phyloP scores from a whole-genome alignment of 2,113 vertebrate species.

The Platichthys flesus region DNA sequence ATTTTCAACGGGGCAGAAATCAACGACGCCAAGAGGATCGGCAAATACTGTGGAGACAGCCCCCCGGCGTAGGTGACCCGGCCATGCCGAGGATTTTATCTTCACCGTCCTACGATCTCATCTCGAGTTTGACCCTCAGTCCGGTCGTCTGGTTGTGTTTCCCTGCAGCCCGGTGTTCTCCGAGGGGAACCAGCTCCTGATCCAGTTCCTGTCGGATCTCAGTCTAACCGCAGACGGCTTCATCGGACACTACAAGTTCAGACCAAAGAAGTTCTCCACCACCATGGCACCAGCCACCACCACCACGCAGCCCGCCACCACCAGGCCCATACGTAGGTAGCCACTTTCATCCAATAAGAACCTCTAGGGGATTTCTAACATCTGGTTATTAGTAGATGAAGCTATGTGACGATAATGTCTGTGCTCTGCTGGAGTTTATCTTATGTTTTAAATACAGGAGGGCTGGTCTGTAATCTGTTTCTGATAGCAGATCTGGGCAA shows the following conservation, averaged over 20 bases:
- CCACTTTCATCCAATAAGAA: constrained; percentile 48
- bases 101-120: background rate
- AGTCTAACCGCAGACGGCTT: constrained; percentile 98
- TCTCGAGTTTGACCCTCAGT: constrained; percentile 19
- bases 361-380: background rate
- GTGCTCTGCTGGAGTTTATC: constrained; percentile 5
- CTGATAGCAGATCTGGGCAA: too few species aligned
- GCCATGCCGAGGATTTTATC: constrained; percentile 14
- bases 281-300: constrained; percentile 85
- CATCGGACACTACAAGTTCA: constrained; percentile 96
- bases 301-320: constrained; percentile 82
- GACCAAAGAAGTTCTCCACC: constrained; percentile 89
- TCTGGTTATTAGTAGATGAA: constrained; percentile 39
- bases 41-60: constrained; percentile 96
- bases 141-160: constrained; percentile 25
- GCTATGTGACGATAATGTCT: constrained; percentile 7
- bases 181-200: constrained; percentile 91
- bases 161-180: constrained; percentile 91
- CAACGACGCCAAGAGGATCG: constrained; percentile 94
- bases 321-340: constrained; percentile 89
- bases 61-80: constrained; percentile 91
- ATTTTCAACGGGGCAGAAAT: constrained; percentile 95
- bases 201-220: constrained; percentile 98
- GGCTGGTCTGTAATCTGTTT: background rate
- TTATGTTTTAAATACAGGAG: constrained; percentile 1